Evolutionary conservation across 2,797 vertebrate genomes (phyloP).

Genomic region (Mus spretus): DNA sequence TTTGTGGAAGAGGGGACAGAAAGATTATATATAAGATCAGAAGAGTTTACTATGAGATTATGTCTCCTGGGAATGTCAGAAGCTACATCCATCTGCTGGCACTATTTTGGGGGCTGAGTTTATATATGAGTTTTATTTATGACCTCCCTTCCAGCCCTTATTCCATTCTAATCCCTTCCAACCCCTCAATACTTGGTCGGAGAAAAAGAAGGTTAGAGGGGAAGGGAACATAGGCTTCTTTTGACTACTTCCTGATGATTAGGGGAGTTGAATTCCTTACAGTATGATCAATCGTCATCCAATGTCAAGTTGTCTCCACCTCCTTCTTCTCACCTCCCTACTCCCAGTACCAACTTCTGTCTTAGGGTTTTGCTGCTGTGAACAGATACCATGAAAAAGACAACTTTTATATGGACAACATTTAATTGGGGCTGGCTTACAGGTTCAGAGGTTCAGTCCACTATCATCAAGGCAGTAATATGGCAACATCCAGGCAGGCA

Average conservation of each 20-base stretch:
- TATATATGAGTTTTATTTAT: too few relatives aligned
- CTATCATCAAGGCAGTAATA: too few relatives aligned
- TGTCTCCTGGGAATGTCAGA: background rate
- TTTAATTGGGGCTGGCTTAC: too few relatives aligned
- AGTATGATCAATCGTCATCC: background rate
- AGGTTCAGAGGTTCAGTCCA: too few relatives aligned
- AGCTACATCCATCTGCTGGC: background rate
- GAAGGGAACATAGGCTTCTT: background rate
- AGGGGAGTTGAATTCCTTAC: background rate
- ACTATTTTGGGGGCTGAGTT: background rate
- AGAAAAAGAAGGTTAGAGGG: background rate
- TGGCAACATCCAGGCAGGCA: too few relatives aligned
- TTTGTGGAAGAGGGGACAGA: background rate
- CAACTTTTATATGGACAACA: too few relatives aligned
- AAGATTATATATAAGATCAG: background rate
- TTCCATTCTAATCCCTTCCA: background rate
- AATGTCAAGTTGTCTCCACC: background rate
- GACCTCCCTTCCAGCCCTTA: background rate
- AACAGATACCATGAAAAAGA: too few relatives aligned
- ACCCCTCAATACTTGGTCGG: background rate
- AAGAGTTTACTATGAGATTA: background rate
- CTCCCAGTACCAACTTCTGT: too few relatives aligned
- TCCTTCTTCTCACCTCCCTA: background rate
- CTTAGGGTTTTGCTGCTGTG: too few relatives aligned
- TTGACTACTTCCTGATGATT: background rate